Evolutionary conservation across 2,888 invertebrate genomes (phyloP), one percentile per base, ranked within the genome.

Genomic region (Metalampra italica): DNA sequence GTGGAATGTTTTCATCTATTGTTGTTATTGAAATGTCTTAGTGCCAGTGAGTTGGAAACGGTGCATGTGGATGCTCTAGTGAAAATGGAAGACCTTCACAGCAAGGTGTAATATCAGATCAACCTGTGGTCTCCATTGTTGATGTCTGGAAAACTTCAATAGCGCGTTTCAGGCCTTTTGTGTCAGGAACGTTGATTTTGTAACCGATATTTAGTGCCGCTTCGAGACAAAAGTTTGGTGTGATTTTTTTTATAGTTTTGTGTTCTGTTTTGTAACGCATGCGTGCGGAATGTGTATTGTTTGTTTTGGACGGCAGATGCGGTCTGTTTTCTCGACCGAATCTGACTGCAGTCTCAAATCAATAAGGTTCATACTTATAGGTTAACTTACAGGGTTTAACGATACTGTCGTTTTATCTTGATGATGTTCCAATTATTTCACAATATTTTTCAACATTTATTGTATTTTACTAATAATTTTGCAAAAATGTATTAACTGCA

Each of bases 1-100:
- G 46, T 47, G 58, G 60, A 61, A 57, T 58, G 67, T 65, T 62
- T 49, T 59, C 51, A 59, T 55, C 41, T 11, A 0, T 1, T n/a
- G 41, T 48, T 9, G 32, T 32, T 32, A 4, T 7, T 36, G n/a
- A 36, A 36, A n/a, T 22, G 36, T 36, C 3, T 36, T 36, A 36
- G 36, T 34, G 34, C 34, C n/a, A n/a, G n/a, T 22, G 22, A 22
- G 22, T 22, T 22, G 22, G 22, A 36, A n/a, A n/a, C n/a, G 7
- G 32, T 32, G 9, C 7, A 34, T 9, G 11, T 9, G 36, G n/a
- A 36, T 36, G 36, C n/a, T n/a, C 7, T 7, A 36, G 22, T 22
- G 5, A 22, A 5, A 22, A 22, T 22, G 22, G 11, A 11, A 11
- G n/a, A 36, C n/a, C n/a, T 36, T n/a, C n/a, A n/a, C 9, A n/a